These are phyloP conservation scores for Telmatherina bonti DNA, from an alignment of 2,797 vertebrate species.

Conservation along the genomic window DNA sequence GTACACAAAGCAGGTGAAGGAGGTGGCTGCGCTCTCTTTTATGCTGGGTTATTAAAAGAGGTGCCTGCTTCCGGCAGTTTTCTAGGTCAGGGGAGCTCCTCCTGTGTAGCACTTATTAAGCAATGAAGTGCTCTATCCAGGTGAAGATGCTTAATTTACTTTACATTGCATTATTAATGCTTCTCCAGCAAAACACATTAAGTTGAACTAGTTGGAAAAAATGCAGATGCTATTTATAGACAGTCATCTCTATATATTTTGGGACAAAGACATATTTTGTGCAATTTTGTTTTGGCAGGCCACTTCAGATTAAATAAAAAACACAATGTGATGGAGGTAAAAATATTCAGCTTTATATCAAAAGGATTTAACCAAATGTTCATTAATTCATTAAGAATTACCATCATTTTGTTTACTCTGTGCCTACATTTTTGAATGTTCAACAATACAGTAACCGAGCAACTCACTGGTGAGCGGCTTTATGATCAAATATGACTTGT, in stretches of 20 bases:
- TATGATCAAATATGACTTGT: background rate
- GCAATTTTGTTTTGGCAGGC: background rate
- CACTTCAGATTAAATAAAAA: background rate
- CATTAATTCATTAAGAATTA: background rate
- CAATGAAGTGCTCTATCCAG: slow-evolving; percentile 44
- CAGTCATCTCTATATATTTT: background rate
- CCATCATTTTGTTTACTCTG: background rate
- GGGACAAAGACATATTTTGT: background rate
- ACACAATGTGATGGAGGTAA: background rate
- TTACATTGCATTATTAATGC: slow-evolving; percentile 34
- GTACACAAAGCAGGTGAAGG: slow-evolving; percentile 50
- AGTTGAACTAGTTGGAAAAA: background rate
- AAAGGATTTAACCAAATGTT: background rate
- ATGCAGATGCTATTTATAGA: background rate
- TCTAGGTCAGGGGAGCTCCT: slow-evolving; percentile 78
- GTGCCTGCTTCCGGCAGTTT: slow-evolving; percentile 65
- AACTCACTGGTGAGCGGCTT: background rate
- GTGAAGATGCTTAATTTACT: slow-evolving; percentile 43
- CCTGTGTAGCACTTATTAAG: slow-evolving; percentile 52
- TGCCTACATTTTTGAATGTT: background rate
- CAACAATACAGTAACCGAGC: too few relatives aligned
- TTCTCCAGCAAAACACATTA: slow-evolving; percentile 17
- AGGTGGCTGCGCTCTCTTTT: slow-evolving; percentile 45
- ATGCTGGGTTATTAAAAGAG: slow-evolving; percentile 71
- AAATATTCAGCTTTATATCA: background rate